Base-by-base conservation (phyloP, 2,113 vertebrate genomes). In the Deroptyus accipitrinus region DNA sequence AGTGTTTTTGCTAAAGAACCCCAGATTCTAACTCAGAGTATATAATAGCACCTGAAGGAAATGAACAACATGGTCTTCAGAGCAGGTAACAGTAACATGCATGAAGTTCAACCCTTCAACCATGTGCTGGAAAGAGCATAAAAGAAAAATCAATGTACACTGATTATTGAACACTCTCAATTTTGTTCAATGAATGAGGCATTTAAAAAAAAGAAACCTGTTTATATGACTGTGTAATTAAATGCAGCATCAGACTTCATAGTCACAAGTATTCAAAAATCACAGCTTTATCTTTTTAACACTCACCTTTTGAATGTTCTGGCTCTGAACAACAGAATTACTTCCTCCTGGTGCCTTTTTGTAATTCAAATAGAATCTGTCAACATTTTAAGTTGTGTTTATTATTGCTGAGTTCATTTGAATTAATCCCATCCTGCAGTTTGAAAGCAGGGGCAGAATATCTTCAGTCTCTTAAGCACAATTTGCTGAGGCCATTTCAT, bases 281-380 rank as follows among this genome's bases (percentile, higher is more conserved):
- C 42, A 73, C 44, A 77, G 79, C 25, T 52, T 74, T 76, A 37
- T 72, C 75, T 88, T 90, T 59, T 69, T 86, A 72, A 69, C 25
- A 22, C 28, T 44, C 90, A 86, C 9, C 28, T 93, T 82, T 55
- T n/a, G 33, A 73, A 83, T 42, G 18, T 46, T 73, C 88, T 49
- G 33, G 13, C 39, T 84, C 68, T 61, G 51, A 94, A 79, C 13
- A 83, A 55, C 30, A 61, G 52, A 78, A 91, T 68, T 5, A 55
- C 73, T 92, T 96, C 66, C 70, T 85, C 90, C 31, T 61, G 48
- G 33, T 66, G 14, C 25, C 16, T 44, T 85, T 84, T 48, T 39
- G 31, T 48, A 91, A 93, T 66, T 74, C 55, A 88, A 57, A 79
- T 68, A 48, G 70, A 85, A 85, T 90, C 68, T 57, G 24, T 72